These are phyloP conservation scores for Tragelaphus scriptus DNA, from an alignment of 2,113 vertebrate species.

Conservation along the genomic window DNA sequence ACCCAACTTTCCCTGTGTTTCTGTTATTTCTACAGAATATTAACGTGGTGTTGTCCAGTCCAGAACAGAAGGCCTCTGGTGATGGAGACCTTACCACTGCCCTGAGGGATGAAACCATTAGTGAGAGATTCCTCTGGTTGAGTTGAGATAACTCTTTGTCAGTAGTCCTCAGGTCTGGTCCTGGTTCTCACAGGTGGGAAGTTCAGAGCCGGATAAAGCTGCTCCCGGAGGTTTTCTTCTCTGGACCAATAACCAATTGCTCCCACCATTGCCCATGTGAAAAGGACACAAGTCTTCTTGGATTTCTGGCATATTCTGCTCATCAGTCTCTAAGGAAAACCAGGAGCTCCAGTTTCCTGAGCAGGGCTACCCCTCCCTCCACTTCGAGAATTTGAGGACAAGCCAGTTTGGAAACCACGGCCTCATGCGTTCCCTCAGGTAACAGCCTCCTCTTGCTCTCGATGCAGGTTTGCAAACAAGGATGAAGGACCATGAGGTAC, in stretches of 20 bases:
- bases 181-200: neutral
- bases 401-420: neutral
- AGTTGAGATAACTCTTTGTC: neutral
- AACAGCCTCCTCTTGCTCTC: neutral
- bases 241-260: neutral
- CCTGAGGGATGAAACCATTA: neutral
- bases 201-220: no score
- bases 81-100: neutral
- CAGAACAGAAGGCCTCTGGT: neutral
- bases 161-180: no score
- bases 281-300: neutral
- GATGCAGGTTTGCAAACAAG: neutral
- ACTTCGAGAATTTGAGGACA: neutral
- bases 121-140: neutral
- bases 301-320: neutral
- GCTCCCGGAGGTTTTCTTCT: neutral
- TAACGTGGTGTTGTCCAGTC: neutral
- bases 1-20: neutral
- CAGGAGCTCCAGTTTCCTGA: neutral
- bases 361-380: neutral
- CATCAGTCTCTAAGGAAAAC: neutral
- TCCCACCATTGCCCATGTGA: fast-evolving
- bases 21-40: neutral
- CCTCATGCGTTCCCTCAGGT: neutral
- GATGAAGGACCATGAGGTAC: neutral